Evolutionary conservation across 1,140 invertebrate genomes (phyloP).

Genomic region (Holcopasites calliopsidis): DNA sequence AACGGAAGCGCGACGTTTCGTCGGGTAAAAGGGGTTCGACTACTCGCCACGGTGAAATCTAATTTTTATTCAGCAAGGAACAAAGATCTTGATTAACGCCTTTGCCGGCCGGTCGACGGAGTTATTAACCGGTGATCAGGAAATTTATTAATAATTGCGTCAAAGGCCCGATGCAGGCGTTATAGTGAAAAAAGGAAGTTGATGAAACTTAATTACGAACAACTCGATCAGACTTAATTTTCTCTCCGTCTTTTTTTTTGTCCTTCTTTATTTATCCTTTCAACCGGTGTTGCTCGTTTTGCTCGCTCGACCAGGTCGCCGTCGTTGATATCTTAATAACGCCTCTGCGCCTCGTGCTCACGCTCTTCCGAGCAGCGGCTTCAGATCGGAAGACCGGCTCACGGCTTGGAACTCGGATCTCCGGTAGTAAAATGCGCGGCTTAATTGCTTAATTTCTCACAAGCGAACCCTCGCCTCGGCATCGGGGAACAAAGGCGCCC

Average conservation of each 20-base stretch:
- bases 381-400: constrained; percentile 62
- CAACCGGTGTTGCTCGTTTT: neutral
- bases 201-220: constrained; percentile 40
- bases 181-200: neutral
- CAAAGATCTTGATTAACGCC: constrained; percentile 11
- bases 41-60: neutral
- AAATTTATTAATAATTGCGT: constrained; percentile 39
- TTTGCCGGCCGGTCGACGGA: constrained; percentile 13
- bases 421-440: constrained; percentile 70
- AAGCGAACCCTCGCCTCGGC: constrained; percentile 61
- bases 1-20: neutral
- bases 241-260: neutral
- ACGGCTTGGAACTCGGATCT: constrained; percentile 65
- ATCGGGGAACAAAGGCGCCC: constrained; percentile 73
- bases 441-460: constrained; percentile 80
- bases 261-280: neutral
- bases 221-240: constrained; percentile 17
- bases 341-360: constrained; percentile 36
- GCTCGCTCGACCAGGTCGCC: neutral
- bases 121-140: constrained; percentile 1
- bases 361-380: constrained; percentile 35
- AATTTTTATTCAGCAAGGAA: neutral
- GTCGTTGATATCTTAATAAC: constrained; percentile 56
- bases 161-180: neutral
- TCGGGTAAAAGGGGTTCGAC: no score